phyloP scores from a whole-genome alignment of 2,888 invertebrate genomes.

The Crematogaster levior region DNA sequence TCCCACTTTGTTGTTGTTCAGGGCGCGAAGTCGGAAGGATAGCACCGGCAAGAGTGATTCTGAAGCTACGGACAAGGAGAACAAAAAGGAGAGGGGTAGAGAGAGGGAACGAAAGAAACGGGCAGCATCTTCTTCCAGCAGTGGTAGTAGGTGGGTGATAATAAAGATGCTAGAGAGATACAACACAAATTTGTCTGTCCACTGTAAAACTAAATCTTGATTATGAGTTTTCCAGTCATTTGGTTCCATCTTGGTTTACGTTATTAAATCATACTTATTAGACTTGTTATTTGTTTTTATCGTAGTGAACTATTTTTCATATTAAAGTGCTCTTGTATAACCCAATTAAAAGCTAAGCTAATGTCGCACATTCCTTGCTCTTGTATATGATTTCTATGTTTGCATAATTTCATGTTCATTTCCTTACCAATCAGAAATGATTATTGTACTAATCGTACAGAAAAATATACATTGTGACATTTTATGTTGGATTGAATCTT shows the following conservation, averaged over 20 bases:
- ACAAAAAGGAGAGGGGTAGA: constrained; percentile 89
- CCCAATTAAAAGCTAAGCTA: too few species aligned
- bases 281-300: neutral
- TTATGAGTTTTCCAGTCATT: neutral
- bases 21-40: constrained; percentile 92
- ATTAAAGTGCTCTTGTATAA: neutral
- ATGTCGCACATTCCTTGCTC: too few species aligned
- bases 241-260: neutral
- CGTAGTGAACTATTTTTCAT: neutral
- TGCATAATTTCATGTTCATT: too few species aligned
- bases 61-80: constrained; percentile 90
- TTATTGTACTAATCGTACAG: too few species aligned
- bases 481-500: too few species aligned
- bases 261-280: neutral
- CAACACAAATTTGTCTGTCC: neutral
- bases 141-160: constrained; percentile 90
- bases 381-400: too few species aligned
- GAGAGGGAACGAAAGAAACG: constrained; percentile 89
- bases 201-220: neutral
- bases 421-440: too few species aligned
- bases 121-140: constrained; percentile 93
- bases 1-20: constrained; percentile 78
- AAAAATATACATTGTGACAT: too few species aligned
- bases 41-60: constrained; percentile 86
- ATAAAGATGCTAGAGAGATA: neutral